Evolutionary conservation across 2,888 invertebrate genomes (phyloP).

Genomic region (Polydrusus cervinus): DNA sequence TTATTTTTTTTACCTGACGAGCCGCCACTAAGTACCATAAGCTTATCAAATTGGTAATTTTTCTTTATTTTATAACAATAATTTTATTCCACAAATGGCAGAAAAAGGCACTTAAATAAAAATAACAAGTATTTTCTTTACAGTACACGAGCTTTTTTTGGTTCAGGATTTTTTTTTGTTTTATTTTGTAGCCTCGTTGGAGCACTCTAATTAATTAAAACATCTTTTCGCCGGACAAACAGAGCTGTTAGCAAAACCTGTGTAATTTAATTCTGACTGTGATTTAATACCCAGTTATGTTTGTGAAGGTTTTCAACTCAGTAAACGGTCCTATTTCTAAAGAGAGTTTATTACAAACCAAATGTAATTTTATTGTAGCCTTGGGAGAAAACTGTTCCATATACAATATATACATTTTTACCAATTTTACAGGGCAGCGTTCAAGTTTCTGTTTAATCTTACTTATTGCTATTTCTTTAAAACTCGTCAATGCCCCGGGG

Average conservation of each 20-base stretch:
- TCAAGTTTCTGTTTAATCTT: too few relatives aligned
- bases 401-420: too few relatives aligned
- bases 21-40: too few relatives aligned
- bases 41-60: too few relatives aligned
- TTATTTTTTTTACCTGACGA: too few relatives aligned
- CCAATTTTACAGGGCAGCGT: too few relatives aligned
- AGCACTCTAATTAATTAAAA: conserved; percentile 34
- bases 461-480: too few relatives aligned
- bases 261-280: conserved; percentile 41
- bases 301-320: conserved; percentile 23
- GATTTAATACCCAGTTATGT: conserved; percentile 36
- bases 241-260: conserved; percentile 26
- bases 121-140: not conserved
- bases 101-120: not conserved
- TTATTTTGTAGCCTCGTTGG: not conserved
- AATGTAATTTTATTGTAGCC: not conserved
- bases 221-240: conserved; percentile 30
- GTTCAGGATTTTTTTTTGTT: conserved; percentile 1
- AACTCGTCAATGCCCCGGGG: too few relatives aligned
- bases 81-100: too few relatives aligned
- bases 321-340: not conserved
- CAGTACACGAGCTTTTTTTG: not conserved
- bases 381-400: too few relatives aligned
- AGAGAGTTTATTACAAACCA: not conserved
- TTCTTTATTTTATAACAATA: too few relatives aligned